A percentile compares a stretch with the other conserved stretches of the same genome.
Evolutionary conservation across 2,113 vertebrate genomes (phyloP).

Genomic region (Halcyon senegalensis): DNA sequence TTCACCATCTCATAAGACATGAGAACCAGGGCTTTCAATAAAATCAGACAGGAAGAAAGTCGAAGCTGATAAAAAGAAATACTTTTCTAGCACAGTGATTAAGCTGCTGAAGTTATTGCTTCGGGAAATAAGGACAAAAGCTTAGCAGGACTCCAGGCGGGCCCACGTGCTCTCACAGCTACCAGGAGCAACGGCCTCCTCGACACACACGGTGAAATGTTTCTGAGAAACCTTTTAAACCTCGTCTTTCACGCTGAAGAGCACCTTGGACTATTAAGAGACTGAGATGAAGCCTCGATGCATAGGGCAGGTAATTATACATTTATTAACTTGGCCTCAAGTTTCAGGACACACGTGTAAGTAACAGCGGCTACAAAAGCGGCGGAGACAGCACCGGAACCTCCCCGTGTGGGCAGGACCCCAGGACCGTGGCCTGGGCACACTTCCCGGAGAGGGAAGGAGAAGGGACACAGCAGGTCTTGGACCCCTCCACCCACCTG

Average conservation of each 20-base stretch:
- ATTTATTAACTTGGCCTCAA: background rate
- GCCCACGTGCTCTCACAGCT: background rate
- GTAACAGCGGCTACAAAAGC: fast-evolving
- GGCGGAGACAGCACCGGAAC: background rate
- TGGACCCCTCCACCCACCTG: fast-evolving
- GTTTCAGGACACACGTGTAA: fast-evolving
- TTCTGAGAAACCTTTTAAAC: background rate
- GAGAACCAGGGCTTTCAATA: background rate
- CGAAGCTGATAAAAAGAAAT: background rate
- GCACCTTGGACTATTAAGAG: background rate
- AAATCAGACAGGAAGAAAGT: background rate
- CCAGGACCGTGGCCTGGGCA: fast-evolving
- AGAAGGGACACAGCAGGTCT: background rate
- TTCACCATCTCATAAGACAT: background rate
- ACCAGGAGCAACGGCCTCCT: background rate
- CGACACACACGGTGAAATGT: fast-evolving
- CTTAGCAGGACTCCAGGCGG: background rate
- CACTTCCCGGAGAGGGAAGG: no score
- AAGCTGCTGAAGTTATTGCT: background rate
- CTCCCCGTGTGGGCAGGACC: fast-evolving
- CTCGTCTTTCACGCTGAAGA: background rate
- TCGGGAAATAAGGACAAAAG: background rate
- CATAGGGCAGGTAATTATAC: background rate
- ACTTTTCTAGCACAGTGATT: background rate
- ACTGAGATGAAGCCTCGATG: fast-evolving